Base-by-base conservation (phyloP, 2,113 vertebrate species). In the Campylomormyrus tamandua region DNA sequence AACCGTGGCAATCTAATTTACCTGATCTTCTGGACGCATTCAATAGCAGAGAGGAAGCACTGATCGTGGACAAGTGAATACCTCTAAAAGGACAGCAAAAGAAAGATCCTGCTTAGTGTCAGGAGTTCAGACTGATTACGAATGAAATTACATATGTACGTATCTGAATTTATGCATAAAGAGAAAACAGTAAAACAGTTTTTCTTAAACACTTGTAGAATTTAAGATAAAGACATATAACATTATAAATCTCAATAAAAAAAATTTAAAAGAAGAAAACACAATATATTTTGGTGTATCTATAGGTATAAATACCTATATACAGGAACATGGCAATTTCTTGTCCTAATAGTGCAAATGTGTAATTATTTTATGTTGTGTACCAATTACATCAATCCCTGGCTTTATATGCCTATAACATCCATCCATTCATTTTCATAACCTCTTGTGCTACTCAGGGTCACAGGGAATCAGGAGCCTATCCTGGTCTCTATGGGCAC, bases 21-120 rank as follows among this genome's bases (percentile, higher is more conserved):
- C 85, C 85, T 87, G 50, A 87, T 87, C 48, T 87, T 87, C 85
- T 87, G 85, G 7, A 87, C 50, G 31, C 85, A 87, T 35, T 87
- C 85, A n/a, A 87, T 87, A 48, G 85, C 85, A 35, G 85, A 87
- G 17, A 87, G 48, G 85, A 87, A 87, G 50, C 85, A 87, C 13
- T 87, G 85, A n/a, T 87, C 85, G 4, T 87, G 85, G 50, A 87
- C 50, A 21, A 87, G 50, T 7, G 85, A 87, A 39, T 56, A 87
- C 50, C 85, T 87, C 85, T 87, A 53, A 17, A 87, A 11, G 17
- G 31, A 87, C 11, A 53, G 31, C 3, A 53, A 31, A 87, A 53
- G 31, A 17, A 53, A 53, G 3, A 53, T 17, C 1, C 15, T 52
- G 53, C 3, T 87, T 17, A 87, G 17, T 19, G 27, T 21, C 19